Evolutionary conservation across 1,140 invertebrate species (phyloP).

Genomic region (Drosophila chauvacae): DNA sequence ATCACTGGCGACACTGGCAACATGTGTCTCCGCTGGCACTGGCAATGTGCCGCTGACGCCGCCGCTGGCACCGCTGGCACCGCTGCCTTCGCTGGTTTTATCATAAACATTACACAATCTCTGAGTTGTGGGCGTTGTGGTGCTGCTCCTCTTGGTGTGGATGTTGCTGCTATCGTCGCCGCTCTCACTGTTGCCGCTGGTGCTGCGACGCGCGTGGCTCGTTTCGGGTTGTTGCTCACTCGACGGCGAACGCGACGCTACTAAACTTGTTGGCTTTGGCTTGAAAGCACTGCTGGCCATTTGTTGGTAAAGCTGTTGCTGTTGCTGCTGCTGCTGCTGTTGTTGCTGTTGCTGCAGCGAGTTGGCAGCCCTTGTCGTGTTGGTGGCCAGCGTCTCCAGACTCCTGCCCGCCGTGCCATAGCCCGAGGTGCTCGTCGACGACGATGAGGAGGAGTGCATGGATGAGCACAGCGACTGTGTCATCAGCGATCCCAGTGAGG

Average conservation of each 20-base stretch:
- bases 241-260: slow-evolving; percentile 74
- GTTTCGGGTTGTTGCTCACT: slow-evolving; percentile 67
- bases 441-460: slow-evolving; percentile 66
- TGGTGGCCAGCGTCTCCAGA: slow-evolving; percentile 72
- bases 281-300: slow-evolving; percentile 64
- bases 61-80: slow-evolving; percentile 30
- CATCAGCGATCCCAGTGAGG: slow-evolving; percentile 73
- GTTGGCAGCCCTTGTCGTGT: slow-evolving; percentile 43
- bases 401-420: slow-evolving; percentile 76
- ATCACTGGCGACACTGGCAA: slow-evolving; percentile 39
- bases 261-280: slow-evolving; percentile 79
- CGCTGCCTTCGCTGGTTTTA: slow-evolving; percentile 46
- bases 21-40: slow-evolving; percentile 45
- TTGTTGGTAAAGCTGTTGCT: slow-evolving; percentile 52
- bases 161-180: slow-evolving; percentile 20
- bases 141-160: slow-evolving; percentile 27
- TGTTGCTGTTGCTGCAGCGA: slow-evolving; percentile 43
- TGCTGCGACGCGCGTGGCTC: slow-evolving; percentile 56
- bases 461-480: slow-evolving; percentile 80
- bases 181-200: slow-evolving; percentile 17
- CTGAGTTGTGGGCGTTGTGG: slow-evolving; percentile 69
- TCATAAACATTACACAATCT: slow-evolving; percentile 78
- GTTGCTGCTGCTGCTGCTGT: slow-evolving; percentile 48
- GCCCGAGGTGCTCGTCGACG: slow-evolving; percentile 74
- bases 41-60: slow-evolving; percentile 42